Percentiles rank a stretch among this genome's conserved stretches.
Evolutionary conservation across 2,113 vertebrate genomes (phyloP).

Genomic region (Galemys pyrenaicus): DNA sequence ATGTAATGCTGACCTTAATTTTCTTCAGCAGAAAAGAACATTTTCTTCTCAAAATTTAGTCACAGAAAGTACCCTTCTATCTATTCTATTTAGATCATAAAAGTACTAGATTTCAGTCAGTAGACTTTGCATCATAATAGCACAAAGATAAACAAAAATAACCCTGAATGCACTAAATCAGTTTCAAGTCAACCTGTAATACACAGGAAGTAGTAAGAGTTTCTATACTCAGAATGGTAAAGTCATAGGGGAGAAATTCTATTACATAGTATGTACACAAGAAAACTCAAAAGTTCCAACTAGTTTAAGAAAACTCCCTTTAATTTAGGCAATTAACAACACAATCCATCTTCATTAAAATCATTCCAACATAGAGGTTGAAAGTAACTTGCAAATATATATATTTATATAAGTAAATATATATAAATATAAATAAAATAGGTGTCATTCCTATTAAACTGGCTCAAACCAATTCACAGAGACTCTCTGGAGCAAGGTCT

Average conservation of each 20-base stretch:
- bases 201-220: background rate
- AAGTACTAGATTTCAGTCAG: slow-evolving; percentile 29
- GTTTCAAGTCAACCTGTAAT: background rate
- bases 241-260: background rate
- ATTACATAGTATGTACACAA: background rate
- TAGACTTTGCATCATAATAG: background rate
- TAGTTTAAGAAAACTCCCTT: slow-evolving; percentile 30
- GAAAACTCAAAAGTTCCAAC: slow-evolving; percentile 22
- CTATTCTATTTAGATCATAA: slow-evolving; percentile 31
- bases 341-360: slow-evolving; percentile 32
- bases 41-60: slow-evolving; percentile 52
- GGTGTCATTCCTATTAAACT: background rate
- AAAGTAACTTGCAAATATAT: background rate
- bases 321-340: slow-evolving; percentile 48
- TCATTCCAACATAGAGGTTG: background rate
- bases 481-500: background rate
- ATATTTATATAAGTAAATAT: too few relatives aligned
- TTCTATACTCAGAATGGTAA: background rate
- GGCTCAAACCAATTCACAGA: background rate
- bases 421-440: background rate
- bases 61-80: slow-evolving; percentile 27
- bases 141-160: slow-evolving; percentile 25
- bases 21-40: slow-evolving; percentile 59
- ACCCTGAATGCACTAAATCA: background rate
- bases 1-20: slow-evolving; percentile 27